These are phyloP conservation scores for Morelia viridis DNA, from an alignment of 2,797 vertebrate species.

Conservation along the genomic window DNA sequence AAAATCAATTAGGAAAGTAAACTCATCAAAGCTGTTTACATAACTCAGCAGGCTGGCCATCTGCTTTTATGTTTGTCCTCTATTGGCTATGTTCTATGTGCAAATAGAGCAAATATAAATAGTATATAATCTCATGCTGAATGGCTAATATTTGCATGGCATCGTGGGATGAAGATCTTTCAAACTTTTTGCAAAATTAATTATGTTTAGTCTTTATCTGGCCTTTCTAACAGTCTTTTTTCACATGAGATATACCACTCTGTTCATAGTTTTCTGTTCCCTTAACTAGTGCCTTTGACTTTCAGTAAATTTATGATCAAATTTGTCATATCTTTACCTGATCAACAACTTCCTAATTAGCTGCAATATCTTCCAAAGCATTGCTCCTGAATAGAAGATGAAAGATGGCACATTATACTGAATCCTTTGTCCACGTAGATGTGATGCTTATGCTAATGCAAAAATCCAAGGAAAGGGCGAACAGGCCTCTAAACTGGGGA, in stretches of 20 bases:
- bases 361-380: neutral
- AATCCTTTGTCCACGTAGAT: neutral
- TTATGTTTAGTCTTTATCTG: neutral
- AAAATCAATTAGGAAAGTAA: slow-evolving; percentile 14
- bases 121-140: neutral
- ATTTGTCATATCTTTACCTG: neutral
- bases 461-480: neutral
- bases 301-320: slow-evolving; percentile 1
- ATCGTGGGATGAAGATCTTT: slow-evolving; percentile 30
- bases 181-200: slow-evolving; percentile 2
- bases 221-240: neutral
- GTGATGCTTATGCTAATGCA: neutral
- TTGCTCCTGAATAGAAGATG: neutral
- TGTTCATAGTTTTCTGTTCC: neutral
- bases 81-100: neutral
- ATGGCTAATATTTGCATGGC: neutral
- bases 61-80: slow-evolving; percentile 2
- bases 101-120: slow-evolving; percentile 35
- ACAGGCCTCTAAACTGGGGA: neutral
- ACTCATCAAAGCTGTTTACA: neutral
- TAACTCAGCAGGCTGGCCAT: neutral
- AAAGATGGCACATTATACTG: neutral
- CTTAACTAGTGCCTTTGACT: neutral
- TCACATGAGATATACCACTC: neutral
- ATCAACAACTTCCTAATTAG: neutral